Evolutionary conservation across 1,140 invertebrate species (phyloP), one percentile per base, ranked within the genome.

Genomic region (Schlechtendalia chinensis): DNA sequence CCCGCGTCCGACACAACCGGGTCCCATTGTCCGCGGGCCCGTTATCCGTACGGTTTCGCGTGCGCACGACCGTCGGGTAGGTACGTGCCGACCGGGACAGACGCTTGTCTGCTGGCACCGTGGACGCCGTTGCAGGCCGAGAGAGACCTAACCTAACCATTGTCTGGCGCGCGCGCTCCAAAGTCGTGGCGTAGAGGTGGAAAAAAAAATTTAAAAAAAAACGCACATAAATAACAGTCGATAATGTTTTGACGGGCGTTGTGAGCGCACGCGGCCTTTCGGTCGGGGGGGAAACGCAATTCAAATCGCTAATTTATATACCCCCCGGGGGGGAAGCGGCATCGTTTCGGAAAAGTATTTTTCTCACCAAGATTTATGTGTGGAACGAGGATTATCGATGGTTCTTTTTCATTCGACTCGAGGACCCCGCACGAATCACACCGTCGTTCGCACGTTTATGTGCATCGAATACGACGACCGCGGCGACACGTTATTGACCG

Each of bases 381-480:
- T 32, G 39, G 72, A 75, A 75, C 59, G 54, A 53, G 72, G 72
- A 75, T 75, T 75, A 75, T 75, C 72, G 59, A 75, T 59, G 72
- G 72, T 69, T n/a, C 5, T 39, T 61, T 17, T 65, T 65, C 32
- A 69, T 69, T 47, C n/a, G 5, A 69, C n/a, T 24, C 22, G 59
- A 27, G 29, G 17, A 24, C 22, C n/a, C 59, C 59, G 29, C 59
- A 61, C 59, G 29, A n/a, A n/a, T n/a, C n/a, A n/a, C n/a, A n/a
- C n/a, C 59, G 27, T 27, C 29, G 29, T 10, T 2, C 14, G 22
- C 8, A n/a, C 61, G 29, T 10, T 8, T 6, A 24, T 17, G 11
- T 1, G 17, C 8, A 24, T 19, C 45, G n/a, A 69, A 69, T 69
- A 75, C 27, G 59, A n/a, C n/a, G n/a, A n/a, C n/a, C n/a, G n/a